Conservation (phyloP, 2,888 invertebrate species). For the Pachymerium ferrugineum region DNA sequence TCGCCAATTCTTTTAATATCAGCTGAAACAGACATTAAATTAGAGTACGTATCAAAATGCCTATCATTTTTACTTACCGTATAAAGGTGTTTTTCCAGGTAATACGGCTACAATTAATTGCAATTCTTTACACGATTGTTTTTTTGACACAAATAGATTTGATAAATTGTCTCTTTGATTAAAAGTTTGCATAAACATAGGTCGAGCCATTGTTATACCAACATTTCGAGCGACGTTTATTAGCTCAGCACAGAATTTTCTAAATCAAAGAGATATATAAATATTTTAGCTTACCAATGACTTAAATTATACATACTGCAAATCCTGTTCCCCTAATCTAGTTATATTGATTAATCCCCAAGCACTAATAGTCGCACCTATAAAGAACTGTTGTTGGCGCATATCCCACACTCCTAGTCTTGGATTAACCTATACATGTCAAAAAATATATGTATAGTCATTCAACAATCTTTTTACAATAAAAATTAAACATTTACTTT, state of each 20-base stretch:
- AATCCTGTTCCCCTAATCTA: conserved; percentile 40
- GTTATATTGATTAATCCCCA: conserved; percentile 54
- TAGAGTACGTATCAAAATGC: neutral
- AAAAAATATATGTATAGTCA: too few relatives aligned
- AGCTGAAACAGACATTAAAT: conserved; percentile 40
- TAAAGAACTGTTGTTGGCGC: conserved; percentile 41
- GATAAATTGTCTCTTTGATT: neutral
- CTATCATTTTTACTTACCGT: neutral
- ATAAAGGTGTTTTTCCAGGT: conserved; percentile 44
- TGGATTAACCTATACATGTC: conserved; percentile 15
- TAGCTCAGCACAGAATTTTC: neutral
- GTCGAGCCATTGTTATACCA: neutral
- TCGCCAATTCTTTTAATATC: conserved; percentile 52
- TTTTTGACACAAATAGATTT: neutral
- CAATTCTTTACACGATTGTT: conserved; percentile 46
- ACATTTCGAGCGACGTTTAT: neutral
- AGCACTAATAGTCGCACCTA: conserved; percentile 39
- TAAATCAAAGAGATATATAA: neutral
- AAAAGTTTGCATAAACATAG: neutral
- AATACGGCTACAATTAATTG: conserved; percentile 50
- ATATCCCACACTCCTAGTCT: conserved; percentile 40
- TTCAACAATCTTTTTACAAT: too few relatives aligned
- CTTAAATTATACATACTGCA: conserved; percentile 63
- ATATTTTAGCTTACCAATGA: too few relatives aligned
- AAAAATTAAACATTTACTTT: neutral